Conservation (phyloP, 2,113 vertebrate genomes). For the Gambusia affinis region DNA sequence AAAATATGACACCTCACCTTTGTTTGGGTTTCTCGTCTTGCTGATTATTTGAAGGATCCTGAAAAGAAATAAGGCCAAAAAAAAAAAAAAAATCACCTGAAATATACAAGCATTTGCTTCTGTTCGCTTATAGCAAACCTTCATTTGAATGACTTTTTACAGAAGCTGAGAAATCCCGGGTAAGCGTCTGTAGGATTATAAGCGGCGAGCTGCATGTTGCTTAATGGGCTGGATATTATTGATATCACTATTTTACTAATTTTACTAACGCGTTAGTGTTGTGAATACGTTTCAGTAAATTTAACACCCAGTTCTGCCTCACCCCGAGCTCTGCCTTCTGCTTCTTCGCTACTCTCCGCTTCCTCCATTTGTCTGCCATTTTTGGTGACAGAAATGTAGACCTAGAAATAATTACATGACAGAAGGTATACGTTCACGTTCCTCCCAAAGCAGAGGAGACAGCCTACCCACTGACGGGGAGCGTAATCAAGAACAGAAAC, state of each 20-base stretch:
- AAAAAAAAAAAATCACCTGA: not conserved
- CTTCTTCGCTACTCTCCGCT: conserved; percentile 89
- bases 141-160: too few relatives aligned
- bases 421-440: not conserved
- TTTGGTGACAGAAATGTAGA: not conserved
- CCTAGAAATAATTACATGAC: not conserved
- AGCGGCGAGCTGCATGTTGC: too few relatives aligned
- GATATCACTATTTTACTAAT: too few relatives aligned
- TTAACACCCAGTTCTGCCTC: conserved; percentile 58
- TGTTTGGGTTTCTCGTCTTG: conserved; percentile 89
- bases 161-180: too few relatives aligned
- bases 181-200: too few relatives aligned
- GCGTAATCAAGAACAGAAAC: conserved; percentile 38
- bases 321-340: conserved; percentile 88
- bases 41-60: conserved; percentile 86
- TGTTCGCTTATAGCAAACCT: too few relatives aligned
- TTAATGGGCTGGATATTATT: too few relatives aligned
- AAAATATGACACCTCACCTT: conserved; percentile 75
- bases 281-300: not conserved
- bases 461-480: conserved; percentile 40
- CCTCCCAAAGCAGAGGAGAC: conserved; percentile 26
- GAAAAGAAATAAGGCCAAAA: conserved; percentile 20
- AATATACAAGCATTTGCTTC: conserved; percentile 3
- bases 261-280: not conserved
- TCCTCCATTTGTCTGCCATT: conserved; percentile 94